Base-by-base conservation (phyloP, 2,113 vertebrate species). In the Leucoraja erinaceus region DNA sequence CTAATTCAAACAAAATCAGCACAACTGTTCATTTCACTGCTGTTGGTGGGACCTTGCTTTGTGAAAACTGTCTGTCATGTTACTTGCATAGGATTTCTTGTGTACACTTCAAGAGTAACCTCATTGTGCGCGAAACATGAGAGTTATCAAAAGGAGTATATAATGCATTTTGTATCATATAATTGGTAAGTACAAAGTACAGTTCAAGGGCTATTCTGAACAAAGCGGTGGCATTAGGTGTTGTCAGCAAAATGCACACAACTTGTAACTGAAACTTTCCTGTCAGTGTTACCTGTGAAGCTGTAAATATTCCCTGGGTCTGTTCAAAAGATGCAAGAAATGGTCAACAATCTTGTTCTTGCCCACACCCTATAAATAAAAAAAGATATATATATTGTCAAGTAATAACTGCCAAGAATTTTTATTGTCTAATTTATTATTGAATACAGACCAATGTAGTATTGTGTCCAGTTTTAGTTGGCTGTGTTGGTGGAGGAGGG, bases 261-360 rank as follows among this genome's bases (percentile, higher is more conserved):
- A 88, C 28, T 91, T 72, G 72, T 72, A 20, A 91, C 72, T 28
- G 38, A 22, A 16, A 47, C 20, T 47, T 68, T 90, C 16, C 18
- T 10, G 20, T 74, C 68, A 91, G 31, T 14, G 93, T 95, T 96
- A 99, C 99, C 99, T 97, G 95, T 99, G 99, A 61, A 99, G 96
- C 88, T 99, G 99, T 12, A 99, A 96, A 95, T 99, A 99, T 94
- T 99, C 99, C 95, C 99, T 96, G 18, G 98, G 98, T 92, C 98
- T 97, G 95, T 99, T 99, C 94, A 99, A 96, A 59, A 99, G 97
- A 91, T 99, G 98, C 93, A 99, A 97, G 93, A 99, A 99, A 94
- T 98, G 95, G 95, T 99, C 99, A 93, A 98, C 98, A 75, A 99
- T 96, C 95, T 99, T 99, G 95, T 99, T 99, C 94, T 99, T 99